Evolutionary conservation across 2,797 vertebrate species (phyloP).

Genomic region (Etheostoma perlongum): DNA sequence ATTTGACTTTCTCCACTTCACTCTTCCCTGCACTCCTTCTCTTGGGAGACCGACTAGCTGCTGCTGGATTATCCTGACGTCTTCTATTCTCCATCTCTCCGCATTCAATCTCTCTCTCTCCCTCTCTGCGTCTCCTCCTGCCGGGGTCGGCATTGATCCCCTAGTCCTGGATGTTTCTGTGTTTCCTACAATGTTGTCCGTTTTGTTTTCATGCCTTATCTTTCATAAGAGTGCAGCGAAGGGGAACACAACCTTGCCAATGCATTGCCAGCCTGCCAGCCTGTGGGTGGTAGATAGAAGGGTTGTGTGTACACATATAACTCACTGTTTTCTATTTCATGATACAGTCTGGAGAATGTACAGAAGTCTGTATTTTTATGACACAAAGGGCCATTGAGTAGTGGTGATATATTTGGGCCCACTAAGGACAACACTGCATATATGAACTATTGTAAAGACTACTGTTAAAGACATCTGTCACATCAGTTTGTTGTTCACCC

Average conservation of each 20-base stretch:
- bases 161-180: conserved; percentile 49
- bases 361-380: background rate
- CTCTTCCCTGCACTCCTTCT: conserved; percentile 42
- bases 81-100: conserved; percentile 46
- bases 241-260: conserved; percentile 63
- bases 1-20: conserved; percentile 67
- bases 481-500: conserved; percentile 33
- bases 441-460: background rate
- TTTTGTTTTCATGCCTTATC: conserved; percentile 69
- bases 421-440: background rate
- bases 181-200: conserved; percentile 39
- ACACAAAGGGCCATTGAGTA: conserved; percentile 4
- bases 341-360: conserved; percentile 14
- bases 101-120: conserved; percentile 20
- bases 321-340: conserved; percentile 31
- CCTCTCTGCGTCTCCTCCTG: conserved; percentile 12
- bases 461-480: conserved; percentile 34
- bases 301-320: conserved; percentile 26
- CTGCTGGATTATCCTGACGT: conserved; percentile 67
- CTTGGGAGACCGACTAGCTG: conserved; percentile 44
- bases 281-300: conserved; percentile 65
- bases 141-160: conserved; percentile 49
- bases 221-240: conserved; percentile 51
- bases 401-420: background rate
- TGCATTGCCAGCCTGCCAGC: conserved; percentile 43